Evolutionary conservation across 2,888 invertebrate species (phyloP), one percentile per base, ranked within the genome.

Genomic region (Eupeodes latifasciatus): DNA sequence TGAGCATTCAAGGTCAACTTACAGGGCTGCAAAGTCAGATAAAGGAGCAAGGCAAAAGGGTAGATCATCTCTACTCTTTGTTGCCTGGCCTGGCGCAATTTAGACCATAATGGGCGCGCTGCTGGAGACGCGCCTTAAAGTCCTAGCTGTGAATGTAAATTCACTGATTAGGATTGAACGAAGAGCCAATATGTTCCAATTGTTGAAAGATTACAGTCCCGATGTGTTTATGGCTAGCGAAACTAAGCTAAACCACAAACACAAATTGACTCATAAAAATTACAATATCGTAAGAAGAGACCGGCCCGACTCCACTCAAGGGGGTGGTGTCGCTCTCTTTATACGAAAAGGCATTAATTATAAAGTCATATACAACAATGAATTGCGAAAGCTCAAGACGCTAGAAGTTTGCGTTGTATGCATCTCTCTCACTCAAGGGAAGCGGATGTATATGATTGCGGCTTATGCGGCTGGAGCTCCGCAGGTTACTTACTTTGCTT

Each of bases 211-310:
- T 11, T 53, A 53, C 14, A 61, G 10, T 27, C 76, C 76, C 5
- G 76, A 76, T 62, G 64, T 76, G 34, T 49, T 76, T n/a, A 19
- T 76, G 53, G 64, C 49, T 36, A 64, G 64, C 49, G 76, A 76
- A 61, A 76, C 53, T 40, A 67, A 78, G 51, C 78, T 67, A 14
- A 55, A 10, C 16, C 66, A 53, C 47, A 78, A 57, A 47, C 78
- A 55, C 27, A 69, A 78, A 14, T 27, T 72, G 40, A 55, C 19
- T 16, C 5, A 59, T n/a, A 57, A 78, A 6, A 57, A 78, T 12
- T 78, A 78, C 44, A 47, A 67, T 47, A 67, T 78, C 27, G 51
- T 64, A 34, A 14, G 49, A 44, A 79, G 36, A 16, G 36, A 71
- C n/a, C 16, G 19, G 4, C 40, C 51, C 36, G 14, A 64, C n/a